Evolutionary conservation across 2,888 invertebrate genomes (phyloP).

Genomic region (Drosophila pegasa): DNA sequence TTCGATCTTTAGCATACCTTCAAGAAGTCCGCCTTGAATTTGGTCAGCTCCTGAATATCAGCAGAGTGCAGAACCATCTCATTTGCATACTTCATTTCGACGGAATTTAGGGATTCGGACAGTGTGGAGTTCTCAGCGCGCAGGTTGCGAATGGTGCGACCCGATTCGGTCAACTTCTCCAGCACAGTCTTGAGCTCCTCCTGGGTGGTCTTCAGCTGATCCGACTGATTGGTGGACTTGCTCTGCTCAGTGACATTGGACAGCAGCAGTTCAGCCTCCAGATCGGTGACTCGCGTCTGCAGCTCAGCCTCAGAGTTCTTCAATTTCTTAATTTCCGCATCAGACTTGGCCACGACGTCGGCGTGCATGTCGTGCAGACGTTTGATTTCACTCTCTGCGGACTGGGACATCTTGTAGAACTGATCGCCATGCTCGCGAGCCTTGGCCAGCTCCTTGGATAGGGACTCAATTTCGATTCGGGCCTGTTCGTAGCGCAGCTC

Average conservation of each 20-base stretch:
- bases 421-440: constrained; percentile 92
- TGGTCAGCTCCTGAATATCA: constrained; percentile 89
- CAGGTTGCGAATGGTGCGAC: constrained; percentile 87
- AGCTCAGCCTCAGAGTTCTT: constrained; percentile 85
- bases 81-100: constrained; percentile 92
- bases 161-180: constrained; percentile 87
- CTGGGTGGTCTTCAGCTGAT: constrained; percentile 87
- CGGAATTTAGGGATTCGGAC: constrained; percentile 88
- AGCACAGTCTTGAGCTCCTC: constrained; percentile 88
- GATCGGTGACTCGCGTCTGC: constrained; percentile 88
- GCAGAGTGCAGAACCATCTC: constrained; percentile 92
- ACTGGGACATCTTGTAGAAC: constrained; percentile 93
- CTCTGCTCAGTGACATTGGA: constrained; percentile 87
- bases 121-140: constrained; percentile 88
- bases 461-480: constrained; percentile 88
- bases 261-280: constrained; percentile 90
- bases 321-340: constrained; percentile 86
- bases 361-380: constrained; percentile 87
- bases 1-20: constrained; percentile 84
- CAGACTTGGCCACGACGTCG: constrained; percentile 87
- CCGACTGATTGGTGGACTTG: constrained; percentile 81
- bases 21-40: constrained; percentile 88
- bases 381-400: constrained; percentile 91
- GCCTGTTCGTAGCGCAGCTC: constrained; percentile 88
- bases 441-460: constrained; percentile 89